Evolutionary conservation across 1,140 invertebrate species (phyloP).

Genomic region (Episyrphus balteatus): DNA sequence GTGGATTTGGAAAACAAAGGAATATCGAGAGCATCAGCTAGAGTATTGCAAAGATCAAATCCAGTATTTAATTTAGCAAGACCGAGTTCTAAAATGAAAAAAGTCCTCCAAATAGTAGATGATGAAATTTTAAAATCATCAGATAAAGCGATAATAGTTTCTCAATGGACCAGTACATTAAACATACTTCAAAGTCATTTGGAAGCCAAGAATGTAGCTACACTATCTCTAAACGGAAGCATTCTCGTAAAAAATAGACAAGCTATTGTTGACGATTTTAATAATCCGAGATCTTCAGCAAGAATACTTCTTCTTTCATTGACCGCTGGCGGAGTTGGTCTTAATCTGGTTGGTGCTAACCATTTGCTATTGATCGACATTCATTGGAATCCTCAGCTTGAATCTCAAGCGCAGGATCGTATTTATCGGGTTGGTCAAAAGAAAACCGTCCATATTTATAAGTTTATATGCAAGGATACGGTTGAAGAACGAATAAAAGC

Average conservation of each 20-base stretch:
- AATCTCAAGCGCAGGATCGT: constrained; percentile 82
- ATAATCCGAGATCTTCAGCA: constrained; percentile 45
- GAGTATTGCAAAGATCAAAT: constrained; percentile 50
- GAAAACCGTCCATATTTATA: constrained; percentile 71
- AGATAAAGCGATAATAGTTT: constrained; percentile 77
- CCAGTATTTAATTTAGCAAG: constrained; percentile 52
- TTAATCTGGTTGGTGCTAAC: constrained; percentile 83
- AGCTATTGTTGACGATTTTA: constrained; percentile 59
- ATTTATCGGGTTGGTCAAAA: constrained; percentile 83
- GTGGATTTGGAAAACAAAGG: constrained; percentile 16
- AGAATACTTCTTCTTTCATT: constrained; percentile 68
- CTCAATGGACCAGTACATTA: constrained; percentile 74
- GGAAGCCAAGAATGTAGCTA: constrained; percentile 38
- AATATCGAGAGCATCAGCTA: constrained; percentile 41
- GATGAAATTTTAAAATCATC: constrained; percentile 41
- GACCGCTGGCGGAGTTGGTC: constrained; percentile 79
- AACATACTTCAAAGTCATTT: constrained; percentile 55
- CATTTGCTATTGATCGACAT: constrained; percentile 81
- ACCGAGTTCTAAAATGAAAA: constrained; percentile 54
- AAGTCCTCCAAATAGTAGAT: constrained; percentile 47
- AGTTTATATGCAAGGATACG: constrained; percentile 72
- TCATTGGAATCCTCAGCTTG: constrained; percentile 93
- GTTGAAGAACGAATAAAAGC: constrained; percentile 73
- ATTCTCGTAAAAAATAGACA: constrained; percentile 51
- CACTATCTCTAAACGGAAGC: constrained; percentile 53